Evolutionary conservation across 1,140 invertebrate genomes (phyloP), one percentile per base, ranked within the genome.

Genomic region (Drosophila santomea): DNA sequence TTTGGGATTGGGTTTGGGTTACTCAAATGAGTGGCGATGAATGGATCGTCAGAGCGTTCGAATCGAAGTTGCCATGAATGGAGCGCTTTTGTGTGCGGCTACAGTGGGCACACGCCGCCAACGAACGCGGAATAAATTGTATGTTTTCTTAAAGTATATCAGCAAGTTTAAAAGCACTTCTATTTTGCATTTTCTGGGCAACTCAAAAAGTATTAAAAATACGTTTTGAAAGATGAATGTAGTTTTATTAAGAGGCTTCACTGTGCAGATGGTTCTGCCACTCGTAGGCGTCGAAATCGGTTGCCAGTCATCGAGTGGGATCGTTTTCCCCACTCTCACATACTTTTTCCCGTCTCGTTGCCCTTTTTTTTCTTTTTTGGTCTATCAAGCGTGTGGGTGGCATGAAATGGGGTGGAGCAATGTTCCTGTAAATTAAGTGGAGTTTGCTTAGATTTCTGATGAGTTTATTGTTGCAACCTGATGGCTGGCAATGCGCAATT

Each of bases 241-340:
- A 14, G 4, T 4, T 14, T 14, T 14, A 2, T 17, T 11, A 20
- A 2, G 4, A 7, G 17, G 20, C 12, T 15, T 2, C 10, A 67
- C 63, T 64, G 14, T 66, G 23, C 14, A 12, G 6, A 1, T 12
- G 8, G 11, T 63, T 38, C 58, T 54, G 62, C 11, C 35, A 25
- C 6, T 67, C 52, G 67, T 69, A 51, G 67, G 64, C 64, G 64
- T 66, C 10, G 28, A 51, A 66, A 51, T 68, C 38, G 52, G 17
- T 20, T 69, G 43, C 36, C 51, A 56, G 63, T 36, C 67, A 69
- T 69, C 50, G 67, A 69, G 63, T 71, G 64, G 63, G 67, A 57
- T 17, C 67, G 63, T 39, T 68, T 43, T 14, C 41, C 12, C 23
- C 11, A 23, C 28, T 55, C 38, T 68, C 17, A 15, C 36, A 45